Percentiles rank a stretch among this genome's conserved stretches.
These are phyloP conservation scores for Watsonalla binaria DNA, from an alignment of 2,888 invertebrate species.

Conservation along the genomic window DNA sequence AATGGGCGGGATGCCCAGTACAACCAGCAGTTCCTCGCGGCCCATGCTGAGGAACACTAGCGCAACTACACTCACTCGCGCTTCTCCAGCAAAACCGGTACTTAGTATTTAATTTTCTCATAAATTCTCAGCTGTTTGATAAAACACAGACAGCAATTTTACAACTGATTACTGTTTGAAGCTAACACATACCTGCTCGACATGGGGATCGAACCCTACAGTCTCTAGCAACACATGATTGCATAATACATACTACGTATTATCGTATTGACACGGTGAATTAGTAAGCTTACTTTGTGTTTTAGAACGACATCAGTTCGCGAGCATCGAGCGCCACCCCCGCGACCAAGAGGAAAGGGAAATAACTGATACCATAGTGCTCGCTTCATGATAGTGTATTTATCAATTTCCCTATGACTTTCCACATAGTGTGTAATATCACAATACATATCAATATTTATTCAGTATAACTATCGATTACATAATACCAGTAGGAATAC, in stretches of 20 bases:
- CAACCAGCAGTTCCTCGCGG: conserved; percentile 45
- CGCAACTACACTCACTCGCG: conserved; percentile 62
- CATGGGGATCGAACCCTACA: too few relatives aligned
- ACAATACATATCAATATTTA: conserved; percentile 69
- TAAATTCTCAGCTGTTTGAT: too few relatives aligned
- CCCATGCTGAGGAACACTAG: conserved; percentile 79
- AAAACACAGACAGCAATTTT: too few relatives aligned
- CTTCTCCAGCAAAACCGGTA: conserved; percentile 50
- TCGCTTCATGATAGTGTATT: conserved; percentile 68
- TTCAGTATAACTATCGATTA: conserved; percentile 48
- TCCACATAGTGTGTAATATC: conserved; percentile 75
- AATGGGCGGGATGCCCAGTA: conserved; percentile 27
- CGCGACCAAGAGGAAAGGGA: conserved; percentile 72
- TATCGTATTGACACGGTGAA: not conserved
- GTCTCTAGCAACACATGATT: too few relatives aligned
- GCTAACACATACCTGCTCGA: too few relatives aligned
- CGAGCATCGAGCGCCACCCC: conserved; percentile 69
- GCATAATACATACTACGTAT: too few relatives aligned
- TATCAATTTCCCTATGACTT: conserved; percentile 64
- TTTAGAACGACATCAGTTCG: conserved; percentile 48
- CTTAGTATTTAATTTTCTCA: not conserved
- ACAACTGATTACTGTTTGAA: too few relatives aligned
- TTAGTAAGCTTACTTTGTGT: not conserved
- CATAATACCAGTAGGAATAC: conserved; percentile 4
- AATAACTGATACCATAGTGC: conserved; percentile 65